Evolutionary conservation across 1,140 invertebrate genomes (phyloP).

Genomic region (Eciton burchellii): DNA sequence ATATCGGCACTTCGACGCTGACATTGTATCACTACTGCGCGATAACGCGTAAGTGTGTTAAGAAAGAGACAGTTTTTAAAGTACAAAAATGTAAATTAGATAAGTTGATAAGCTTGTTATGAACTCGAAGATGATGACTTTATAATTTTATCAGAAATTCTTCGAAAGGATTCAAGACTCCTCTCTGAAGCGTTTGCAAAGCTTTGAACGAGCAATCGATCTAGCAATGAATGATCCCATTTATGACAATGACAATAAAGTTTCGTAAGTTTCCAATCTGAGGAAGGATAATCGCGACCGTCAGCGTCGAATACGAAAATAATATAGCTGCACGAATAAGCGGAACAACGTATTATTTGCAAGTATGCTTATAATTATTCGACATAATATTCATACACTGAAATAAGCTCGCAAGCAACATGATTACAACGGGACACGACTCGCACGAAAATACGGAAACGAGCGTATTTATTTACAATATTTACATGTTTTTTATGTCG

Average conservation of each 20-base stretch:
- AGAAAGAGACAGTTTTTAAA: background rate
- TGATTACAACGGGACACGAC: conserved; percentile 76
- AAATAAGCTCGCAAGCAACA: conserved; percentile 42
- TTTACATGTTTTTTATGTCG: conserved; percentile 66
- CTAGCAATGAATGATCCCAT: background rate
- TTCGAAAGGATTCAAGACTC: no score
- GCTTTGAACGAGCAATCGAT: conserved; percentile 1
- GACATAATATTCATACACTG: conserved; percentile 19
- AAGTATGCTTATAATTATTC: conserved; percentile 27
- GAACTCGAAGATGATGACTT: no score
- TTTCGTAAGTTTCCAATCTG: no score
- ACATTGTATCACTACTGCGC: conserved; percentile 54
- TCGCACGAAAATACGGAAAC: conserved; percentile 65
- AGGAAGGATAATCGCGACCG: conserved; percentile 8
- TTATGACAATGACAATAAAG: conserved; percentile 2
- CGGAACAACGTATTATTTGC: conserved; percentile 29
- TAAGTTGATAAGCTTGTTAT: no score
- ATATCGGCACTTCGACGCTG: conserved; percentile 73
- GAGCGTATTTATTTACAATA: conserved; percentile 77
- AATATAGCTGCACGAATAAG: conserved; percentile 28
- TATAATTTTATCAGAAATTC: no score
- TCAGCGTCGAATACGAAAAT: conserved; percentile 56
- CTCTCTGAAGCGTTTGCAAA: background rate
- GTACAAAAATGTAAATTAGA: background rate
- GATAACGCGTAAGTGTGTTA: background rate